These are phyloP conservation scores for Cantharis nigra DNA, from an alignment of 2,888 invertebrate genomes.

Conservation along the genomic window DNA sequence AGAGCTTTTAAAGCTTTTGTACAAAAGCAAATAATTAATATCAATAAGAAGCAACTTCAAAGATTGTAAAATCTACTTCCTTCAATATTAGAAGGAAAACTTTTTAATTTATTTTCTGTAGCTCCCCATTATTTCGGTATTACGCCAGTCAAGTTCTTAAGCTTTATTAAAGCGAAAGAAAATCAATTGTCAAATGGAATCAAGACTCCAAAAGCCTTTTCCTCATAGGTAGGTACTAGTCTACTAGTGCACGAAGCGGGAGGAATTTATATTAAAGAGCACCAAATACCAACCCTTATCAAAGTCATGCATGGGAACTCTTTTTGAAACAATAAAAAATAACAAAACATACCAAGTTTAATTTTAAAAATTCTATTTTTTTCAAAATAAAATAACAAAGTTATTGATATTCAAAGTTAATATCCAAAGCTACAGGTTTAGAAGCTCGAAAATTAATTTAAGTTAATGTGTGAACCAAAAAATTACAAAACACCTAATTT, in stretches of 20 bases:
- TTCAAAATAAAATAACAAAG: neutral
- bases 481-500: conserved; percentile 39
- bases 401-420: neutral
- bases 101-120: neutral
- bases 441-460: conserved; percentile 19
- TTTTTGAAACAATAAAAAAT: neutral
- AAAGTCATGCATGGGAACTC: neutral
- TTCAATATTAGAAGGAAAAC: neutral
- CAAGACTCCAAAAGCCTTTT: neutral
- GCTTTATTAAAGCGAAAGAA: neutral
- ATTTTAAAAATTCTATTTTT: neutral
- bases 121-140: neutral
- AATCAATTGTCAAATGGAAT: neutral
- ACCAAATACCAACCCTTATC: neutral
- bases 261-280: neutral
- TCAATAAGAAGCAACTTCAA: neutral
- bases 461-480: conserved; percentile 37
- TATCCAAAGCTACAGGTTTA: conserved; percentile 4
- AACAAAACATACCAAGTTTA: neutral
- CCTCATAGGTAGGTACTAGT: neutral
- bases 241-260: neutral
- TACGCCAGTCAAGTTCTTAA: neutral
- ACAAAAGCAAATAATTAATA: neutral
- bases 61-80: neutral
- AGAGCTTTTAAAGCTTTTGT: neutral